A percentile compares a stretch with the other conserved stretches of the same genome.
Conservation (phyloP, 2,888 invertebrate species). For the Dysmachus trigonus region DNA sequence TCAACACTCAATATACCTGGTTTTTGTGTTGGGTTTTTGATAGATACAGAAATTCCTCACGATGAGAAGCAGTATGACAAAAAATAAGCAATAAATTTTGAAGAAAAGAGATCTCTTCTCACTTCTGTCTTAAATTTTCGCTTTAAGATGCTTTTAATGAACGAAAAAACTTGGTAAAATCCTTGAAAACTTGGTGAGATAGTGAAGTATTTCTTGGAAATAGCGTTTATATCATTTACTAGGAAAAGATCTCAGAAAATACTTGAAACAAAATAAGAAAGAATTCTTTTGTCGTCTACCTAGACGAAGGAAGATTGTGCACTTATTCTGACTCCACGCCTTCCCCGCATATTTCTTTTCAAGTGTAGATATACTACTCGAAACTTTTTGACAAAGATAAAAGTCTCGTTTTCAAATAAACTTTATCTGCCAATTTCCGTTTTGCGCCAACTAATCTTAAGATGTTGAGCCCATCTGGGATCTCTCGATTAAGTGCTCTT, state of each 20-base stretch:
- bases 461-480: background rate
- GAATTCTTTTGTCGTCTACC: background rate
- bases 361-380: background rate
- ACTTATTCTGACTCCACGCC: background rate
- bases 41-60: no score
- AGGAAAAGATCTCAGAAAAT: background rate
- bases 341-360: background rate
- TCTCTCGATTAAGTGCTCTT: background rate
- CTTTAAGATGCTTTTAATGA: background rate
- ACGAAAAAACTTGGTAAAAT: background rate
- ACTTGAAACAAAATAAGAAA: background rate
- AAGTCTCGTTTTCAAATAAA: background rate
- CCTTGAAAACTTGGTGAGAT: background rate
- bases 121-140: background rate
- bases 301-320: background rate
- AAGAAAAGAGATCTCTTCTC: background rate
- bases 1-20: no score
- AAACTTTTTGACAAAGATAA: slow-evolving; percentile 12
- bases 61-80: no score
- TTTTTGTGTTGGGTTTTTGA: no score
- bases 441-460: background rate
- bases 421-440: slow-evolving; percentile 18
- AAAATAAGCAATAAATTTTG: no score
- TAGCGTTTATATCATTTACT: background rate
- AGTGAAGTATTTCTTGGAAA: background rate